Conservation (phyloP, 1,140 invertebrate species). For the Eubasilissa regina region DNA sequence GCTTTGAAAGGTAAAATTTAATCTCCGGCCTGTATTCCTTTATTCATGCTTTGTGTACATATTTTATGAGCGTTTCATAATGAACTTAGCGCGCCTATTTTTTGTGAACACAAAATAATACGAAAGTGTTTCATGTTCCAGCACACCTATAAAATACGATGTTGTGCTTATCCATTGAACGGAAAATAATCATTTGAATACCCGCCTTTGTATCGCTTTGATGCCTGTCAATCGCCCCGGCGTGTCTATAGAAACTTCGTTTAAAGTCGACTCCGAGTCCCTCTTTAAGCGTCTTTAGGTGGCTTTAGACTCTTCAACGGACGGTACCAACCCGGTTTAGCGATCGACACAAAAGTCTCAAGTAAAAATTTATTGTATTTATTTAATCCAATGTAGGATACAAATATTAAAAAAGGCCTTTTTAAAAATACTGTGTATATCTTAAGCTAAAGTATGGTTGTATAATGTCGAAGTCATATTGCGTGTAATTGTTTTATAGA, state of each 20-base stretch:
- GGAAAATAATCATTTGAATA: slow-evolving; percentile 42
- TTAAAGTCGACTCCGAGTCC: slow-evolving; percentile 8
- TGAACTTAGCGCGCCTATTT: slow-evolving; percentile 27
- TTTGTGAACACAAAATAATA: slow-evolving; percentile 36
- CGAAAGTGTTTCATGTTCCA: slow-evolving; percentile 35
- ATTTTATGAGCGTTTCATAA: slow-evolving; percentile 42
- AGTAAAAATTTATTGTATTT: no score
- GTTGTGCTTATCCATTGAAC: slow-evolving; percentile 38
- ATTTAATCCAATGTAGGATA: no score
- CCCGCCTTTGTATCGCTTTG: slow-evolving; percentile 34
- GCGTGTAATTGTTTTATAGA: no score
- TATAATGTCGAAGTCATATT: no score
- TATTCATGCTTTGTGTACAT: slow-evolving; percentile 38
- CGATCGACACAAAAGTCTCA: background rate
- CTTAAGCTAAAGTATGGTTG: no score
- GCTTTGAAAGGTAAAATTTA: slow-evolving; percentile 38
- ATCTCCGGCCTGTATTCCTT: slow-evolving; percentile 25
- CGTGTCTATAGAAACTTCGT: slow-evolving; percentile 9
- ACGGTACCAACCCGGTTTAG: background rate
- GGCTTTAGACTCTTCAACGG: background rate
- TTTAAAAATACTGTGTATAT: no score
- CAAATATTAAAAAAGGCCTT: no score
- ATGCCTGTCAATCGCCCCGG: slow-evolving; percentile 25
- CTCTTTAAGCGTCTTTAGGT: background rate
- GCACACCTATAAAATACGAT: slow-evolving; percentile 32